phyloP scores from a whole-genome alignment of 2,797 vertebrate species.

The Sciaenops ocellatus region DNA sequence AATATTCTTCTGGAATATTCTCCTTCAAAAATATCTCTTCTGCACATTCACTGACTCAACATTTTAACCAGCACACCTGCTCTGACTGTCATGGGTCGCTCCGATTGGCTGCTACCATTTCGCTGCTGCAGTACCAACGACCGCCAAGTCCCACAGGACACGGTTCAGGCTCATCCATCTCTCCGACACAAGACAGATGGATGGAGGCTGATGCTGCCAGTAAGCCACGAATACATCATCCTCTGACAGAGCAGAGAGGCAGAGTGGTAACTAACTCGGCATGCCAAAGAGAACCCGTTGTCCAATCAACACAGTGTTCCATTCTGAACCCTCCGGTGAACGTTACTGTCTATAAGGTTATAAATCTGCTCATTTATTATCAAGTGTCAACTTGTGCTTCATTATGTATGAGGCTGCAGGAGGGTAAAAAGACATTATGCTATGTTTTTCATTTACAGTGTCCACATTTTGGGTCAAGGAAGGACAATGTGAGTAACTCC shows the following conservation, averaged over 20 bases:
- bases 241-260: slow-evolving; percentile 35
- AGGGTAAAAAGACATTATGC: slow-evolving; percentile 39
- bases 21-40: not conserved
- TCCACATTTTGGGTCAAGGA: not conserved
- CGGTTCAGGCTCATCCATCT: slow-evolving; percentile 52
- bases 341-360: slow-evolving; percentile 30
- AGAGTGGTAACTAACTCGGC: slow-evolving; percentile 37
- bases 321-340: slow-evolving; percentile 16
- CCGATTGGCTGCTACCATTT: slow-evolving; percentile 2
- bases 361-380: slow-evolving; percentile 54
- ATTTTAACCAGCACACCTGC: not conserved
- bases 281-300: slow-evolving; percentile 40
- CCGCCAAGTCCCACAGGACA: slow-evolving; percentile 33
- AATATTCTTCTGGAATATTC: not conserved
- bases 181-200: slow-evolving; percentile 51
- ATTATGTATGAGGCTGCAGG: slow-evolving; percentile 58
- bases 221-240: slow-evolving; percentile 45
- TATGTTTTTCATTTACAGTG: slow-evolving; percentile 12
- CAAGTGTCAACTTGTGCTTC: slow-evolving; percentile 25
- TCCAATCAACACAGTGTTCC: slow-evolving; percentile 40
- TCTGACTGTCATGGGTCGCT: not conserved
- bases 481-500: not conserved
- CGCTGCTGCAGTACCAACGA: slow-evolving; percentile 1
- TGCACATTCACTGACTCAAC: not conserved
- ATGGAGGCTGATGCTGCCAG: slow-evolving; percentile 48